phyloP scores from a whole-genome alignment of 2,113 vertebrate genomes.

The Alligator mississippiensis region DNA sequence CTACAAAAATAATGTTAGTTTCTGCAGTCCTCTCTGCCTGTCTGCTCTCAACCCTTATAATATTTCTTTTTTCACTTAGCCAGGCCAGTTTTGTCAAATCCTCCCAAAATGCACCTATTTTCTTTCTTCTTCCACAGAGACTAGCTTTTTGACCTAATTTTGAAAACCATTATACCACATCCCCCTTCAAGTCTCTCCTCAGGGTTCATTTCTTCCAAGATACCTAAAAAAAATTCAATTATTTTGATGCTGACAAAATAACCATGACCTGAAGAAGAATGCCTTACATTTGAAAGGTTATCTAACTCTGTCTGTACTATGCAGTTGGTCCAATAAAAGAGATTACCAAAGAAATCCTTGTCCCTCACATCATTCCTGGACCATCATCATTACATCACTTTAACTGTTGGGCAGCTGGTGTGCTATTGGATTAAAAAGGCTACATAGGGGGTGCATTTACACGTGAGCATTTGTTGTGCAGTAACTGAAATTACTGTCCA shows the following conservation, averaged over 20 bases:
- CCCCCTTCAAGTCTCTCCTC: not conserved
- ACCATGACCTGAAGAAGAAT: too few species aligned
- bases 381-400: too few species aligned
- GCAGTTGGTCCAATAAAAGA: too few species aligned
- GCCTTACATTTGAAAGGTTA: too few species aligned
- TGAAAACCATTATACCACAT: not conserved
- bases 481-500: too few species aligned
- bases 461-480: too few species aligned
- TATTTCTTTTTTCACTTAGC: accelerated
- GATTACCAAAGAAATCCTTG: too few species aligned
- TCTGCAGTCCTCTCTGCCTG: not conserved
- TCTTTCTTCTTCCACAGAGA: not conserved
- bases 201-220: not conserved
- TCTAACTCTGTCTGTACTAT: too few species aligned
- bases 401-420: not conserved
- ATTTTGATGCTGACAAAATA: too few species aligned
- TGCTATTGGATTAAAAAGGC: not conserved
- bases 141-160: not conserved
- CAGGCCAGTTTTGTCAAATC: not conserved
- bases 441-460: too few species aligned
- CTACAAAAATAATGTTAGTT: too few species aligned
- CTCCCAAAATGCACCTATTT: not conserved
- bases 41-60: not conserved
- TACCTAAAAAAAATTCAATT: not conserved
- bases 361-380: too few species aligned